Evolutionary conservation across 2,113 vertebrate genomes (phyloP), one percentile per base, ranked within the genome.

Genomic region (Sakesphorus luctuosus): DNA sequence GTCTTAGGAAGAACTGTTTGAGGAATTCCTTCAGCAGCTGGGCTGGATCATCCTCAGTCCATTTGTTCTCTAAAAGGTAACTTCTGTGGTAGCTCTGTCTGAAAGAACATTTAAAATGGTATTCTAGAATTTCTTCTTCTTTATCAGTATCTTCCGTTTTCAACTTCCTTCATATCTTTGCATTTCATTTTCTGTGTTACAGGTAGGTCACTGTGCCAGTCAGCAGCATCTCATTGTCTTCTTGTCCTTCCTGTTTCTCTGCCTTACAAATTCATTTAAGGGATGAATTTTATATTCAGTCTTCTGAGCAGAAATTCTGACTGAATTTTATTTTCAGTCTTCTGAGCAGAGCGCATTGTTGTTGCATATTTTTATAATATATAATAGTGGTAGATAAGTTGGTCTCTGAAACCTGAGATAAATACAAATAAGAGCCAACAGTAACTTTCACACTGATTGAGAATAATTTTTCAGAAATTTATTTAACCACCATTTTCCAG

Each of bases 1-100:
- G 55, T 46, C 38, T 62, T 93, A 88, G 93, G 67, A 81, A 84
- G 84, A 83, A 13, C 3, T 63, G 66, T 20, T 53, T 13, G 87
- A 66, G 83, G 90, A 80, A 55, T 71, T 83, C 56, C 79, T 86
- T 85, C 85, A 80, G 47, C 82, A 74, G 85, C 75, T 90, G 82
- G 67, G 36, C 72, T 65, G 43, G 63, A 95, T 77, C 89, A 8
- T 93, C 79, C 61, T 33, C 58, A 77, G 24, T 55, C 23, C 65
- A n/a, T 46, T 83, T 91, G 79, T 69, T 77, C 74, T 91, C 47
- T 76, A 5, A 59, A 75, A 97, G 96, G 94, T 97, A 96, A 94
- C 61, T 80, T 77, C 59, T 84, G 72, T 83, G 50, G 26, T 65
- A 76, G 43, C 67, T 35, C 2, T 79, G 49, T 50, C 50, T 91